phyloP scores from a whole-genome alignment of 2,113 vertebrate species.

The Spea bombifrons region DNA sequence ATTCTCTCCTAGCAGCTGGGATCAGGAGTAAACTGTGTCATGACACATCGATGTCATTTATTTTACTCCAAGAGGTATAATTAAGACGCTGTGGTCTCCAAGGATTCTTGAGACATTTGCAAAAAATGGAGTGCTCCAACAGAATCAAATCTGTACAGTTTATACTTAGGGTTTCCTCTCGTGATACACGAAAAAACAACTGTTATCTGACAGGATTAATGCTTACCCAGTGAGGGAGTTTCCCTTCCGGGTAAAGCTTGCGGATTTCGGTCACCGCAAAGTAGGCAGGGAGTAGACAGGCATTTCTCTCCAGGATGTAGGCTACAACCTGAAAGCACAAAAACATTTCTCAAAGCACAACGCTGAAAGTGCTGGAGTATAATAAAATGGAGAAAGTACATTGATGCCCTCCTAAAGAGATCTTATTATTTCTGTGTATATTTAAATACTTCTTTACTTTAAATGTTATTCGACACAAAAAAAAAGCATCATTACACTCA shows the following conservation, averaged over 20 bases:
- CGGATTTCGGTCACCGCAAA: constrained; percentile 95
- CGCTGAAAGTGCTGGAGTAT: too few species aligned
- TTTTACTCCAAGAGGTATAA: too few species aligned
- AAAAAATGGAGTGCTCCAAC: too few species aligned
- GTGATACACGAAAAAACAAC: too few species aligned
- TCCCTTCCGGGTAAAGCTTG: constrained; percentile 94
- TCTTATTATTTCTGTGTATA: neutral
- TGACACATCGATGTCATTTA: too few species aligned
- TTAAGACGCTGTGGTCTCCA: too few species aligned
- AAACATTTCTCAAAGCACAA: neutral
- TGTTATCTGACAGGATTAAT: neutral
- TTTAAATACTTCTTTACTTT: neutral
- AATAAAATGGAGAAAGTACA: neutral
- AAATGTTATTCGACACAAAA: neutral
- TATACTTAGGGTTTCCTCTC: too few species aligned
- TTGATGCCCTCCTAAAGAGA: neutral
- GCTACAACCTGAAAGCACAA: constrained; percentile 82
- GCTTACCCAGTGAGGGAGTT: constrained; percentile 93
- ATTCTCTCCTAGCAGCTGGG: too few species aligned
- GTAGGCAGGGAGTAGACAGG: constrained; percentile 93
- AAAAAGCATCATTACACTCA: neutral
- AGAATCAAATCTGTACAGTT: too few species aligned
- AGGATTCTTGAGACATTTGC: too few species aligned
- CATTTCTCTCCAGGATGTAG: constrained; percentile 95
- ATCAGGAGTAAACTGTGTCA: too few species aligned